Base-by-base conservation (phyloP, 2,113 vertebrate genomes). In the Caranx melampygus region DNA sequence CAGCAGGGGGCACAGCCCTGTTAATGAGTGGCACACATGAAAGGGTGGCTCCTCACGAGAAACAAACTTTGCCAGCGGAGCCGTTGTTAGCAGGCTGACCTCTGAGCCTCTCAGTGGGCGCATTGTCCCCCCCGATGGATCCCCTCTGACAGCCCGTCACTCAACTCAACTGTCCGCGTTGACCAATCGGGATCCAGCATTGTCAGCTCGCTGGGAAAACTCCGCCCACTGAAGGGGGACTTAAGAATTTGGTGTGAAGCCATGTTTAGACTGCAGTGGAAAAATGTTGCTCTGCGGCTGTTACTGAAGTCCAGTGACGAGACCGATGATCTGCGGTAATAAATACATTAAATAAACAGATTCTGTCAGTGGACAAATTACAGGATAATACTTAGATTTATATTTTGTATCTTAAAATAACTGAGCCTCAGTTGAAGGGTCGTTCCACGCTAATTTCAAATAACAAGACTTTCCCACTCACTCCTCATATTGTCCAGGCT, bases 21-120 rank as follows among this genome's bases (percentile, higher is more conserved):
- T 61, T 93, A 94, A 93, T 93, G 86, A 91, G 85, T 87, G 82
- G 86, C 81, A 88, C 58, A 92, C 89, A 93, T 93, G 84, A 94
- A 94, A 92, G 78, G 67, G 65, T 70, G 64, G 79, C 84, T 81
- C 80, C 81, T 92, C 83, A 70, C 47, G 49, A 85, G 72, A 91
- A 88, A 87, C 83, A 91, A 92, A 93, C 83, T 89, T 83, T 70
- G 70, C 82, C 72, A 66, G 57, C 75, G 79, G 77, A 87, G 85
- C 84, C 80, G 91, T 91, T 91, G 88, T 93, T 93, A 89, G 84
- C 85, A 4, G 81, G 69, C 65, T 91, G 90, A 95, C 88, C 92
- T 42, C 77, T 89, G 81, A 81, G 88, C 74, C 86, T 82, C 91
- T 90, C 79, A 87, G 86, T 87, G 86, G 75, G 81, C 83, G 74